Evolutionary conservation across 2,113 vertebrate genomes (phyloP).

Genomic region (Prionailurus bengalensis): DNA sequence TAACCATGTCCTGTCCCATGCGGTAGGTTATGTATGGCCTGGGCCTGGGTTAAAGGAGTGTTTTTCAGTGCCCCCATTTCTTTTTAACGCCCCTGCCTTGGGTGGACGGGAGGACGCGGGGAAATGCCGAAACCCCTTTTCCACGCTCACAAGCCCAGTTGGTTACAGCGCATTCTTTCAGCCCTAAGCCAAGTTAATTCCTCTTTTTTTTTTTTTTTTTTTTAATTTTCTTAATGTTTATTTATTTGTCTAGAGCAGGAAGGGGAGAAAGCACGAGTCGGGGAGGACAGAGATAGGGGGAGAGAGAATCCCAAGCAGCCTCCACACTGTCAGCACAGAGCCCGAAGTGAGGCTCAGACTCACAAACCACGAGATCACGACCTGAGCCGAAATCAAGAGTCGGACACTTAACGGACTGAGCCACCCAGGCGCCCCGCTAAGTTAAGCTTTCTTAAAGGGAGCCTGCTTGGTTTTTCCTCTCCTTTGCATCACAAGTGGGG

Average conservation of each 20-base stretch:
- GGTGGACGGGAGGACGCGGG: fast-evolving
- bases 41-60: background rate
- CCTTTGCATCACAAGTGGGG: background rate
- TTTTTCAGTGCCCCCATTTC: fast-evolving
- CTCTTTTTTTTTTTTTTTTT: too few species aligned
- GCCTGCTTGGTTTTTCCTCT: background rate
- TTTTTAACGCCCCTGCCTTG: fast-evolving
- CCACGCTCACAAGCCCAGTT: fast-evolving
- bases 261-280: too few species aligned
- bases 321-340: too few species aligned
- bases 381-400: too few species aligned
- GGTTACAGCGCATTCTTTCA: fast-evolving
- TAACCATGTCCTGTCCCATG: fast-evolving
- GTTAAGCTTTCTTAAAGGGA: fast-evolving
- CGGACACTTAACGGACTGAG: too few species aligned
- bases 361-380: too few species aligned
- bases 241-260: too few species aligned
- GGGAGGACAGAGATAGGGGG: too few species aligned
- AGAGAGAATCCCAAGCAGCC: too few species aligned
- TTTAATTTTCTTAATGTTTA: too few species aligned
- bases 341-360: too few species aligned
- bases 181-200: fast-evolving
- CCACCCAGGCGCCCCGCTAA: too few species aligned
- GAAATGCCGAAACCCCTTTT: fast-evolving
- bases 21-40: fast-evolving